These are phyloP conservation scores for Papilio machaon DNA, from an alignment of 1,140 invertebrate genomes.

Conservation along the genomic window DNA sequence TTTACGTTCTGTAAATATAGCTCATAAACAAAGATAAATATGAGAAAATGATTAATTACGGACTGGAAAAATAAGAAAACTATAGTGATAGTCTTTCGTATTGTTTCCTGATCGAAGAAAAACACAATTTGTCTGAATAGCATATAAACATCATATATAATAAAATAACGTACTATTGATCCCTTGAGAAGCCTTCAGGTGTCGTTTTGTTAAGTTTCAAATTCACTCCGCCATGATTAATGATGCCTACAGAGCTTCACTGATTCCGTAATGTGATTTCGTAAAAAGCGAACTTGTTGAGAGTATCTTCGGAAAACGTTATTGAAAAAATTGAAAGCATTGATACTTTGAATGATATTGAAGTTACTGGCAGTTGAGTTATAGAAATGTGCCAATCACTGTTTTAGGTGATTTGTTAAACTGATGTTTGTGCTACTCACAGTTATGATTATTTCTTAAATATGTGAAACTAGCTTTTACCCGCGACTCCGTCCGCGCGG, in stretches of 20 bases:
- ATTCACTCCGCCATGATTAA: conserved; percentile 19
- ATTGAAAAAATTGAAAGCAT: background rate
- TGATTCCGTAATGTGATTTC: conserved; percentile 15
- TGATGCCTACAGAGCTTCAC: background rate
- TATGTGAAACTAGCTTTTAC: no score
- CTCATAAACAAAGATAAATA: background rate
- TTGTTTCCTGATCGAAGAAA: no score
- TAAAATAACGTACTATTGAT: background rate
- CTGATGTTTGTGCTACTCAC: no score
- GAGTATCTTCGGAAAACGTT: background rate
- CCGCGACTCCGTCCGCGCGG: no score
- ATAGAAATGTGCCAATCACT: background rate
- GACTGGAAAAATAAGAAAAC: no score
- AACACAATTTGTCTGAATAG: no score
- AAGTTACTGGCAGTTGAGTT: background rate
- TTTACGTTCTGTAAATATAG: background rate
- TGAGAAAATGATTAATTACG: no score
- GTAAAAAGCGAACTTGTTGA: background rate
- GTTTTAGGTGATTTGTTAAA: background rate
- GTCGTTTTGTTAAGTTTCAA: background rate
- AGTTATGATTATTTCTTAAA: no score
- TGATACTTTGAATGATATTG: background rate
- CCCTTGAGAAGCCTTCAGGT: background rate
- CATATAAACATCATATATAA: no score
- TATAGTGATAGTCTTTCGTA: no score